Base-by-base conservation (phyloP, 2,113 vertebrate species). In the Pelmatolapia mariae region DNA sequence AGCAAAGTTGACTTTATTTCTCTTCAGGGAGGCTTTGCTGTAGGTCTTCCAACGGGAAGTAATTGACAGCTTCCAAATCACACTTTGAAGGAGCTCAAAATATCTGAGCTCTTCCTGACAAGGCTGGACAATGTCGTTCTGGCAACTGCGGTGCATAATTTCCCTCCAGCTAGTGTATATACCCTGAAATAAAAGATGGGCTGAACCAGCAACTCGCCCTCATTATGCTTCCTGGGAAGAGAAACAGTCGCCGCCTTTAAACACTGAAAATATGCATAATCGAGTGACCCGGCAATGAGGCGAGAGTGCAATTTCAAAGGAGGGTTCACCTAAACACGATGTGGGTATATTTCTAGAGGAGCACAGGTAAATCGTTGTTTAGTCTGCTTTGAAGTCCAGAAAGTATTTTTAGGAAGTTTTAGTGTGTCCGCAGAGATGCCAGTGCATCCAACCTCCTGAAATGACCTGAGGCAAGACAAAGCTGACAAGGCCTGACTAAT, bases 81-180 rank as follows among this genome's bases (percentile, higher is more conserved):
- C 89, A 85, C 89, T 91, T 91, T 90, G 66, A 89, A 86, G 84
- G 86, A 84, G 89, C 89, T 89, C 81, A 88, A 87, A 91, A 93
- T 89, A 93, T 91, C 85, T 80, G 57, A 91, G 85, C 78, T 63
- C 90, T 93, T 93, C 92, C 92, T 94, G 92, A 83, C 82, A 16
- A 86, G 84, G 83, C 90, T 47, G 93, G 93, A 93, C 86, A 68
- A 88, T 68, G 61, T 85, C 80, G 63, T 90, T 92, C 63, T 93
- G 92, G 93, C 93, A 91, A 87, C 90, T 45, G 91, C 3, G 86
- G 83, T 88, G 86, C 92, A 91, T 93, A 93, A 94, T 94, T 93
- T 92, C 89, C 71, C 87, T 91, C 71, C 71, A 83, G 56, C 15
- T 71, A 86, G 78, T 82, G 78, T 82, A 89, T 78, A 80, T 80